Conservation (phyloP, 2,888 invertebrate species). For the Dyspetes luteomarginatus region DNA sequence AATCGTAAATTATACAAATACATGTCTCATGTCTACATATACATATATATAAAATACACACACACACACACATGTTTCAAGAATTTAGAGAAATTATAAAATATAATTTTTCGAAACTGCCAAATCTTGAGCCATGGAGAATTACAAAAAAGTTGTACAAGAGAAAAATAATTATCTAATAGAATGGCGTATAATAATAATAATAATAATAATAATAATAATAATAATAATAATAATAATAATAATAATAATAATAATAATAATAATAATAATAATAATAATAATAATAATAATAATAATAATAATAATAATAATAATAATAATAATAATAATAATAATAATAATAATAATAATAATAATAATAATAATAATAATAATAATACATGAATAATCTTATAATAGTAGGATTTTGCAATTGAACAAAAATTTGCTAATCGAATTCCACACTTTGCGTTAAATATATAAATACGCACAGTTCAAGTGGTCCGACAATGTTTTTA, state of each 20-base stretch:
- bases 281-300: too few species aligned
- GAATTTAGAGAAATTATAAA: neutral
- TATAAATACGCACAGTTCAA: conserved; percentile 7
- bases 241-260: too few species aligned
- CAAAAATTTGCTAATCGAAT: conserved; percentile 30
- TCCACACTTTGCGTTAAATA: neutral
- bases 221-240: too few species aligned
- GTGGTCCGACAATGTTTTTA: conserved; percentile 12
- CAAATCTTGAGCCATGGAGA: neutral
- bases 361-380: neutral
- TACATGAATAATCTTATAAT: neutral
- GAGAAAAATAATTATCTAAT: neutral
- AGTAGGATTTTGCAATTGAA: neutral
- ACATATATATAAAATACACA: too few species aligned
- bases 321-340: neutral
- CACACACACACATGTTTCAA: too few species aligned
- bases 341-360: neutral
- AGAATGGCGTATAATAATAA: neutral
- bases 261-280: too few species aligned
- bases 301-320: too few species aligned
- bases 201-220: neutral
- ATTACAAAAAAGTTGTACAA: neutral
- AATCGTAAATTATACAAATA: neutral
- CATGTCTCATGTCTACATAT: too few species aligned
- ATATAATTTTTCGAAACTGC: neutral